Conservation (phyloP, 2,888 invertebrate genomes). For the Ptychoptera albimana region DNA sequence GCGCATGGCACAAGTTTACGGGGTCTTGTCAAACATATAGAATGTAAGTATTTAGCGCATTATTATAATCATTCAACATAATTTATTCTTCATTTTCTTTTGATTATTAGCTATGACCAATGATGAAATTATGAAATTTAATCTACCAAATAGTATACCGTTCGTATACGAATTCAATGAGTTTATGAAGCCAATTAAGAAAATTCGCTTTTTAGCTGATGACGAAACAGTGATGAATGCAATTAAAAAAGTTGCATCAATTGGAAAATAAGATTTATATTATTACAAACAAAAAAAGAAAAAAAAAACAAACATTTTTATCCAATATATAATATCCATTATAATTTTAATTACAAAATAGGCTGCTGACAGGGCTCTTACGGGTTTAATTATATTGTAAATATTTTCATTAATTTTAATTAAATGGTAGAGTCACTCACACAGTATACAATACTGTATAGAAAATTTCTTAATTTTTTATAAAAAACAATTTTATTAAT, state of each 20-base stretch:
- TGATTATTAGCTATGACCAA: constrained; percentile 44
- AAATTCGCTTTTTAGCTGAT: constrained; percentile 67
- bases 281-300: too few relatives aligned
- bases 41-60: constrained; percentile 38
- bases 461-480: too few relatives aligned
- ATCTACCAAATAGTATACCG: constrained; percentile 67
- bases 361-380: too few relatives aligned
- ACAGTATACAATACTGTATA: too few relatives aligned
- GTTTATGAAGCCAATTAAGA: constrained; percentile 55
- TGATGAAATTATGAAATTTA: constrained; percentile 60
- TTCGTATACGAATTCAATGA: constrained; percentile 67
- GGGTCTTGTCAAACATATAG: constrained; percentile 78
- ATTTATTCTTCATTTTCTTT: constrained; percentile 1
- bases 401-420: too few relatives aligned
- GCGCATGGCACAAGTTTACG: constrained; percentile 80
- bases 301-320: too few relatives aligned
- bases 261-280: constrained; percentile 54
- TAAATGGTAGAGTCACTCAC: too few relatives aligned
- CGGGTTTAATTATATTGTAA: too few relatives aligned
- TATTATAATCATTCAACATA: constrained; percentile 1
- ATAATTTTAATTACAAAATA: too few relatives aligned
- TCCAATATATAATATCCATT: too few relatives aligned
- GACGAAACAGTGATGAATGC: constrained; percentile 66
- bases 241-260: constrained; percentile 65
- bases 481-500: too few relatives aligned